Evolutionary conservation across 1,140 invertebrate genomes (phyloP), one percentile per base, ranked within the genome.

Genomic region (Epicauta chinensis): DNA sequence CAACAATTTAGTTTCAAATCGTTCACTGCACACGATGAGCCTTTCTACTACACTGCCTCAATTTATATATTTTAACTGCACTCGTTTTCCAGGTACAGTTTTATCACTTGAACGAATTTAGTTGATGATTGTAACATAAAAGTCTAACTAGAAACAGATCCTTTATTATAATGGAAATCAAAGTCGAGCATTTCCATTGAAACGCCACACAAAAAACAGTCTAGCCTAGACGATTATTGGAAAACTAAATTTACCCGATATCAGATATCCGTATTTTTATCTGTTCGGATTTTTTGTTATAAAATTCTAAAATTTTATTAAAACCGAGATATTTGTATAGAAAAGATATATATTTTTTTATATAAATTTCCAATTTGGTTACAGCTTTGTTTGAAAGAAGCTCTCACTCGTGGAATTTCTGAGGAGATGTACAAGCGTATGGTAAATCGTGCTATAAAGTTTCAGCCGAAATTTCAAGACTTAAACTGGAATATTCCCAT

Each of bases 381-480:
- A 2, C 39, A 59, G 57, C 15, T 55, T n/a, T 48, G 46, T 15
- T 15, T 56, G 4, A 49, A 56, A 13, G 51, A 49, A 34, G 53
- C 54, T 10, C 12, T 14, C 7, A 42, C 46, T 23, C 13, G 30
- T 13, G 50, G 50, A 9, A 41, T 56, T 5, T 45, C 53, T 1
- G 54, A 53, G 30, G 54, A 56, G 16, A 38, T 51, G 29, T 56
- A 49, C 14, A 15, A 39, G 11, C 23, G 46, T 7, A 3, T 23
- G 23, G 14, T 46, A 42, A 38, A 46, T 42, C n/a, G 16, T 30
- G 3, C 16, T 11, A 15, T 12, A 32, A 55, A 49, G 36, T 47
- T n/a, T 31, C 30, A 52, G 39, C 40, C 34, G 3, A 57, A 29
- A 43, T 31, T 17, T 34, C n/a, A 32, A n/a, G 40, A 45, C 15